Evolutionary conservation across 2,888 invertebrate genomes (phyloP), one percentile per base, ranked within the genome.

Genomic region (Pyrochroa serraticornis): DNA sequence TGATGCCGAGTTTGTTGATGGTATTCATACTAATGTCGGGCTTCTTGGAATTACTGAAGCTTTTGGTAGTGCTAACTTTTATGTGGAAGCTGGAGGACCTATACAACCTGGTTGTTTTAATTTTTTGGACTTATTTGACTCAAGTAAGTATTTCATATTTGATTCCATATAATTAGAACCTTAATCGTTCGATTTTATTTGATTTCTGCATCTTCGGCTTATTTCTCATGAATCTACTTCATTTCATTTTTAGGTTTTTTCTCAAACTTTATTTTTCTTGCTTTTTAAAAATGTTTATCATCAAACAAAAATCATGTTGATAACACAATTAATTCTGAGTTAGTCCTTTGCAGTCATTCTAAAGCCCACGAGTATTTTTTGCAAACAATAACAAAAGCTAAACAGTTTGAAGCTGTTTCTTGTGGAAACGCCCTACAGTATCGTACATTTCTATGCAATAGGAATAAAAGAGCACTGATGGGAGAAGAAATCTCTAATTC

Each of bases 321-420:
- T 13, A 14, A 33, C 7, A 36, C 12, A 12, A 12, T 13, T 7
- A 7, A 34, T 36, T 47, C 53, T 36, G 12, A 63, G 69, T 32
- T 41, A 70, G 70, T 68, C 34, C 50, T 47, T 22, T 71, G 71
- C 60, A 70, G 71, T 34, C 71, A 71, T 44, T 41, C 49, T 1
- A 65, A 58, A 36, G 50, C 69, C 0, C 47, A 61, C n/a, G 62
- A 63, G 34, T 61, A 69, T 35, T 70, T 58, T 52, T 53, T 34
- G 13, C 62, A 62, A 32, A 63, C 69, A 6, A 67, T 70, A 31
- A 2, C 5, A 5, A 52, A 38, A 1, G 57, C 59, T 2, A 63
- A 52, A 37, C 59, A 60, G 38, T 63, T 63, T 12, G 38, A 60
- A 35, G 66, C 65, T 6, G 57, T 60, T 6, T 35, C 66, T 9